Base-by-base conservation (phyloP, 2,888 invertebrate species). In the Antheraea assamensis region DNA sequence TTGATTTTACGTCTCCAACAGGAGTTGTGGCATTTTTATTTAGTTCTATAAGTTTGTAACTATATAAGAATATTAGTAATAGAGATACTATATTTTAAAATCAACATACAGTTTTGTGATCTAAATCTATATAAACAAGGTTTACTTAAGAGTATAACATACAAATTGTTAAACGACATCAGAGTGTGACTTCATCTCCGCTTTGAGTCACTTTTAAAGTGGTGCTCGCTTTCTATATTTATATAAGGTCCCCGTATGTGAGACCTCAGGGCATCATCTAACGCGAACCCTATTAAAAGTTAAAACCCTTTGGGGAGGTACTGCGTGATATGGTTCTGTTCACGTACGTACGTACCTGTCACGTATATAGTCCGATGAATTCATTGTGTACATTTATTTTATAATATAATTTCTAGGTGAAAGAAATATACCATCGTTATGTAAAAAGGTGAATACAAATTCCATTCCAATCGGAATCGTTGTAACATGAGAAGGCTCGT, bases 251-350 rank as follows among this genome's bases (percentile, higher is more conserved):
- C 58, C 2, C 10, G 24, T 58, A 10, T 13, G 58, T 58, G 58
- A 7, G 24, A 58, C 58, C n/a, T 13, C 17, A 7, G 30, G 30
- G 17, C 30, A 27, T 64, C 61, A 30, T 64, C 61, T 13, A 30
- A 64, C 30, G 30, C 17, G 19, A 30, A 64, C 61, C 30, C 61
- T 30, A 64, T 64, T 64, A 64, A 64, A 64, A 64, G 61, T 64
- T 64, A 64, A 64, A 24, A 64, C 61, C 61, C 61, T 64, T 64
- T 30, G 27, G 61, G 61, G 61, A 64, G 61, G 7, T 64, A 30
- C 61, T 64, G 27, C 30, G 17, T 64, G 17, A 64, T 17, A 27
- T 64, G 21, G 15, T 30, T 64, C 27, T 17, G 61, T 64, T 30
- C 30, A 30, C 17, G 17, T 27, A 15, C 27, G 1, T 61, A 61